Evolutionary conservation across 2,888 invertebrate species (phyloP).

Genomic region (Nudaria mundana): DNA sequence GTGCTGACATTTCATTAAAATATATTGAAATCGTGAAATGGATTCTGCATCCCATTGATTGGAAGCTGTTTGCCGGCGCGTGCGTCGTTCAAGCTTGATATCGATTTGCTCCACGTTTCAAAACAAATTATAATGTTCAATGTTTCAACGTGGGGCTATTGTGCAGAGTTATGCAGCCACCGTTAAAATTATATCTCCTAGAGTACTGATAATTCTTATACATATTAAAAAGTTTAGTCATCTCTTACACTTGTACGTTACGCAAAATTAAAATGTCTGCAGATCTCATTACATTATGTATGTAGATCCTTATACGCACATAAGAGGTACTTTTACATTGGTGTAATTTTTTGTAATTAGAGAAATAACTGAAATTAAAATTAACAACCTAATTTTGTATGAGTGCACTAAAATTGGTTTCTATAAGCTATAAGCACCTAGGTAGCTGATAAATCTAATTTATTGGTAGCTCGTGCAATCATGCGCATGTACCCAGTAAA

Average conservation of each 20-base stretch:
- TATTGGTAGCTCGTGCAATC: slow-evolving; percentile 77
- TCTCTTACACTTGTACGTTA: too few species aligned
- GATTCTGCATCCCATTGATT: slow-evolving; percentile 75
- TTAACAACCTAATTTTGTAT: slow-evolving; percentile 9
- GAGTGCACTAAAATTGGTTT: slow-evolving; percentile 20
- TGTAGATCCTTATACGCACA: too few species aligned
- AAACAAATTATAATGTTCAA: slow-evolving; percentile 46
- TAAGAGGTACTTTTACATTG: too few species aligned
- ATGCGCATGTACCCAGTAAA: slow-evolving; percentile 76
- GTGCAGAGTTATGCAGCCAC: slow-evolving; percentile 25
- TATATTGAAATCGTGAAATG: slow-evolving; percentile 79
- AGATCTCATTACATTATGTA: too few species aligned
- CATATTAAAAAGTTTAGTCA: slow-evolving; percentile 7
- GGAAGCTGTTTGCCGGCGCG: slow-evolving; percentile 56
- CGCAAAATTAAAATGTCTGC: too few species aligned
- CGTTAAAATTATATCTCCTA: slow-evolving; percentile 20
- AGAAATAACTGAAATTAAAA: too few species aligned
- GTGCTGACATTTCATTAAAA: slow-evolving; percentile 78
- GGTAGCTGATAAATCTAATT: slow-evolving; percentile 67
- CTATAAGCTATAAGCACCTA: slow-evolving; percentile 33
- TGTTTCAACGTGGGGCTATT: slow-evolving; percentile 34
- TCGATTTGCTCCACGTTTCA: slow-evolving; percentile 68
- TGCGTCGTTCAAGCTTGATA: slow-evolving; percentile 59
- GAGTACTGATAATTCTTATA: slow-evolving; percentile 12
- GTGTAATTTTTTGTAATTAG: too few species aligned